These are phyloP conservation scores for Limonius californicus DNA, from an alignment of 1,140 invertebrate species.

Conservation along the genomic window DNA sequence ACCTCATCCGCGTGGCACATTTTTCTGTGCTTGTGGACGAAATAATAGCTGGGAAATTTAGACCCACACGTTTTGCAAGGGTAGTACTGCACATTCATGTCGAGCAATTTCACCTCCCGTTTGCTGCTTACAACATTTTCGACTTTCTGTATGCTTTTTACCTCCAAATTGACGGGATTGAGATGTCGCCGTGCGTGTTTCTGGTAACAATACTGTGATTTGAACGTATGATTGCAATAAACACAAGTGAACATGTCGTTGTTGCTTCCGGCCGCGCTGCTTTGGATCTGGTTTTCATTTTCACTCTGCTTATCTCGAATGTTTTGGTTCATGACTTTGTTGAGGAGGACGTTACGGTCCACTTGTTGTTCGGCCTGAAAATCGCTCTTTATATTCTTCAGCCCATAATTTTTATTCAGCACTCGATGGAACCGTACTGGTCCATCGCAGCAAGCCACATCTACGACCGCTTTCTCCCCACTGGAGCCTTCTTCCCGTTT, in stretches of 20 bases:
- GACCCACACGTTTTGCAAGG: slow-evolving; percentile 88
- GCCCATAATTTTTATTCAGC: slow-evolving; percentile 68
- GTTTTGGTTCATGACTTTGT: slow-evolving; percentile 50
- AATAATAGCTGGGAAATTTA: slow-evolving; percentile 90
- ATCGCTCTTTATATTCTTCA: slow-evolving; percentile 36
- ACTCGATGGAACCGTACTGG: slow-evolving; percentile 78
- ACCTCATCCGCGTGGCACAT: slow-evolving; percentile 70
- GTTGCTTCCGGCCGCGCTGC: slow-evolving; percentile 33
- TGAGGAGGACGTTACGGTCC: slow-evolving; percentile 45
- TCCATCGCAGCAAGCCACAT: slow-evolving; percentile 83
- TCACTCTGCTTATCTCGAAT: slow-evolving; percentile 46
- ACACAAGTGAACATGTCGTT: slow-evolving; percentile 62
- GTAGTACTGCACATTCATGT: slow-evolving; percentile 86
- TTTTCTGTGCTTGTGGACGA: slow-evolving; percentile 88
- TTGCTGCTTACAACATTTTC: slow-evolving; percentile 28
- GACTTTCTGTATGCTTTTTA: slow-evolving; percentile 30
- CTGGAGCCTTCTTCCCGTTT: slow-evolving; percentile 12
- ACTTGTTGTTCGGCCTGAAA: slow-evolving; percentile 28
- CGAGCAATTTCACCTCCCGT: slow-evolving; percentile 60
- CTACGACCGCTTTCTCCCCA: slow-evolving; percentile 60
- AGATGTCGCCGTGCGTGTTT: slow-evolving; percentile 73
- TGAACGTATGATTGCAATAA: slow-evolving; percentile 77
- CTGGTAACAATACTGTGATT: slow-evolving; percentile 77
- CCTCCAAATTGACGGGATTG: slow-evolving; percentile 50
- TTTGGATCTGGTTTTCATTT: slow-evolving; percentile 30